These are phyloP conservation scores for Clarias macrocephalus DNA, from an alignment of 2,113 vertebrate species.

Conservation along the genomic window DNA sequence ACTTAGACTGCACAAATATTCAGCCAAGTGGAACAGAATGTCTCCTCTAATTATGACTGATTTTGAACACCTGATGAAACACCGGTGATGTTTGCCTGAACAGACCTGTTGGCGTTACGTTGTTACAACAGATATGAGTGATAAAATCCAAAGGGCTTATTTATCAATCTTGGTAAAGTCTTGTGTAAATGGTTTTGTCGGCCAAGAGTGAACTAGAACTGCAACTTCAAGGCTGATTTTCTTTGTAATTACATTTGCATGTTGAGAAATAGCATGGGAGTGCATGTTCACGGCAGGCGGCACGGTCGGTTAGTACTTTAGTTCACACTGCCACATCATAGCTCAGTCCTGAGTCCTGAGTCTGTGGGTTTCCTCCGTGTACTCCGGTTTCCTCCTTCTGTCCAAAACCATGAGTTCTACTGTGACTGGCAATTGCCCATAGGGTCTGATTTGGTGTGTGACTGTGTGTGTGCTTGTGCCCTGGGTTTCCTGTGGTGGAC, in stretches of 20 bases:
- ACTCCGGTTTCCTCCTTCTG: too few species aligned
- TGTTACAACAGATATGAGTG: neutral
- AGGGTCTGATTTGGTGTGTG: too few species aligned
- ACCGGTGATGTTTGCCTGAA: neutral
- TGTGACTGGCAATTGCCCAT: too few species aligned
- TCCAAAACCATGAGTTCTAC: too few species aligned
- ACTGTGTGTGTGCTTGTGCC: too few species aligned
- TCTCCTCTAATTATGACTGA: conserved; percentile 33
- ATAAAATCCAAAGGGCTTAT: neutral
- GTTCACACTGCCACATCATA: too few species aligned
- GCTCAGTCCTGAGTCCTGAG: too few species aligned
- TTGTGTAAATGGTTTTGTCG: neutral
- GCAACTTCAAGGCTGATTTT: neutral
- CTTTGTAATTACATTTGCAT: neutral
- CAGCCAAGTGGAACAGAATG: conserved; percentile 2
- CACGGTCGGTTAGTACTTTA: too few species aligned
- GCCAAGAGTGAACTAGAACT: neutral
- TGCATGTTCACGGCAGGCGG: neutral
- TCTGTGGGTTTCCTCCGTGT: too few species aligned
- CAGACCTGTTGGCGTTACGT: conserved; percentile 11
- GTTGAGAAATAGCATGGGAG: neutral
- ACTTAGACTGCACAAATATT: neutral
- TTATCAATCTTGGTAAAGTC: neutral
- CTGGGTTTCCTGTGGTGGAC: too few species aligned
- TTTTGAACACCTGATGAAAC: conserved; percentile 21